Conservation (phyloP, 2,113 vertebrate genomes). For the Vombatus ursinus region DNA sequence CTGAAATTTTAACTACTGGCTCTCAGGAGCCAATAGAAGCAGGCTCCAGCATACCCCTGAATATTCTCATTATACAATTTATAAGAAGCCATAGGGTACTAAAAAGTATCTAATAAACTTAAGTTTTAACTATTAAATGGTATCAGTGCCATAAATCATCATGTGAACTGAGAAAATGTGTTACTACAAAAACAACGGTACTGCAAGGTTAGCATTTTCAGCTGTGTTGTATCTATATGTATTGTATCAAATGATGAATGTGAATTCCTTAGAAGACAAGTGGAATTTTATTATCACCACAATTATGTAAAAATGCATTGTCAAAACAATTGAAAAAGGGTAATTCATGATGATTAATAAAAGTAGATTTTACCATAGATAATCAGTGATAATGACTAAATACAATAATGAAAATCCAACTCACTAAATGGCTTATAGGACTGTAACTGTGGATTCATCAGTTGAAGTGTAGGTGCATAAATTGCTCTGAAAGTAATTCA, state of each 20-base stretch:
- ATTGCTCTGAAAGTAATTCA: not conserved
- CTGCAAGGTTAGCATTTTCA: not conserved
- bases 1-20: not conserved
- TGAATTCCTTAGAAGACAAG: not conserved
- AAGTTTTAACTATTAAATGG: not conserved
- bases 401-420: not conserved
- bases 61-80: not conserved
- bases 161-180: not conserved
- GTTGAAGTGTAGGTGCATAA: not conserved
- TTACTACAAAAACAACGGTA: not conserved
- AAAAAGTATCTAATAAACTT: not conserved
- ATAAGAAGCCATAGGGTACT: not conserved
- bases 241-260: not conserved
- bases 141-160: not conserved
- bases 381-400: constrained; percentile 5
- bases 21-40: not conserved
- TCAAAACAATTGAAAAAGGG: not conserved
- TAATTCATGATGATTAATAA: not conserved
- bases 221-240: not conserved
- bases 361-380: not conserved
- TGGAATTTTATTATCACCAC: not conserved
- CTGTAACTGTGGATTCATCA: constrained; percentile 6
- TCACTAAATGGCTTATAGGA: not conserved
- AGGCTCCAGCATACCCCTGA: not conserved
- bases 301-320: constrained; percentile 8